phyloP scores from a whole-genome alignment of 92 coral and sea anemone species.

The Actinostola sp. region DNA sequence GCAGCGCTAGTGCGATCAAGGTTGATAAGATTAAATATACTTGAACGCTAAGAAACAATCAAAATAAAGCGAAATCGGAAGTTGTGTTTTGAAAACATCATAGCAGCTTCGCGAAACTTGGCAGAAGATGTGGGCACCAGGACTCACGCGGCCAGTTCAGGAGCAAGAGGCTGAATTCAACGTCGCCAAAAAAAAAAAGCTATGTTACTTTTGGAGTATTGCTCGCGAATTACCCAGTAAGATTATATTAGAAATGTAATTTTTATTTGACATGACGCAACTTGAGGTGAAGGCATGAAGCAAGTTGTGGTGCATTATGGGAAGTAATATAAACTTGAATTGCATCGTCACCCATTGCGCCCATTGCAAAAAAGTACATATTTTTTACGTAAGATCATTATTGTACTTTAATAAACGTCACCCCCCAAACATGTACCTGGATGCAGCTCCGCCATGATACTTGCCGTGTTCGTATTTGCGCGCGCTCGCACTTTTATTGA shows the following conservation, averaged over 20 bases:
- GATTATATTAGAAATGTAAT: neutral
- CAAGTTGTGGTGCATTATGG: slow-evolving; percentile 9
- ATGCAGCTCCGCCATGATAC: too few relatives aligned
- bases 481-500: too few relatives aligned
- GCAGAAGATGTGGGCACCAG: slow-evolving; percentile 9
- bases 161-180: neutral
- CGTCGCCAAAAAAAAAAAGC: neutral
- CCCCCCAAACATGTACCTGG: too few relatives aligned
- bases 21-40: neutral
- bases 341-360: slow-evolving; percentile 1
- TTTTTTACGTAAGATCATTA: too few relatives aligned
- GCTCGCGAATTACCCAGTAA: neutral
- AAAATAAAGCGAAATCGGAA: slow-evolving; percentile 55
- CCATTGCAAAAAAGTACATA: too few relatives aligned
- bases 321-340: neutral
- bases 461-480: too few relatives aligned
- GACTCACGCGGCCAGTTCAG: neutral
- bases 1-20: slow-evolving; percentile 2
- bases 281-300: neutral
- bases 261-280: neutral
- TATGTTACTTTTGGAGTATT: neutral
- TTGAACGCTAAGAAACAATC: slow-evolving; percentile 13
- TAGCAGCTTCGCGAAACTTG: slow-evolving; percentile 13
- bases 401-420: too few relatives aligned
- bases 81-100: slow-evolving; percentile 50